Evolutionary conservation across 2,113 vertebrate species (phyloP).

Genomic region (Cathartes aura): DNA sequence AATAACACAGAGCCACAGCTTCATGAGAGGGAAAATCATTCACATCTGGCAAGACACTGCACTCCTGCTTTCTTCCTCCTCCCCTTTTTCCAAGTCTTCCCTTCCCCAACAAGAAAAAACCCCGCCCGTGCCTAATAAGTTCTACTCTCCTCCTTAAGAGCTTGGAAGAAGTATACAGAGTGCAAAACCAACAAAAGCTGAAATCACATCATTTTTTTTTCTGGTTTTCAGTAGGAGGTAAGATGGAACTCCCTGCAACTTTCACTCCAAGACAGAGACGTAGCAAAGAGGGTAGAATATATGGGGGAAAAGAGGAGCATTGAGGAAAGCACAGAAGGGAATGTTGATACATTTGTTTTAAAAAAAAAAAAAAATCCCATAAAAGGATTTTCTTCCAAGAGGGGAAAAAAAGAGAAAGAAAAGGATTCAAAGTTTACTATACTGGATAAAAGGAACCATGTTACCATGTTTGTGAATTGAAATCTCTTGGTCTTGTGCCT

Average conservation of each 20-base stretch:
- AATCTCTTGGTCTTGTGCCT: background rate
- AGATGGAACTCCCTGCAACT: background rate
- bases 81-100: background rate
- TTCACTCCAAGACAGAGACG: background rate
- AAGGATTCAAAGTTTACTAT: background rate
- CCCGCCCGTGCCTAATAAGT: background rate
- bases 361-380: background rate
- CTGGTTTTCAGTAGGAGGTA: background rate
- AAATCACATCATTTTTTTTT: background rate
- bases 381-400: background rate
- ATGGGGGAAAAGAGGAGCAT: fast-evolving
- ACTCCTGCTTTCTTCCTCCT: background rate
- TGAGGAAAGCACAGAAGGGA: background rate
- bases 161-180: background rate
- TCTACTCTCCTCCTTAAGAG: background rate
- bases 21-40: background rate
- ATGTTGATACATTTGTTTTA: background rate
- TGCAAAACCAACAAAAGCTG: background rate
- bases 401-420: background rate
- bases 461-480: background rate
- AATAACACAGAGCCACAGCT: background rate
- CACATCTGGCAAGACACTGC: background rate
- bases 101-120: background rate
- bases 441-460: background rate
- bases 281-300: background rate